These are phyloP conservation scores for Catagonus wagneri DNA, from an alignment of 2,113 vertebrate genomes.

Conservation along the genomic window DNA sequence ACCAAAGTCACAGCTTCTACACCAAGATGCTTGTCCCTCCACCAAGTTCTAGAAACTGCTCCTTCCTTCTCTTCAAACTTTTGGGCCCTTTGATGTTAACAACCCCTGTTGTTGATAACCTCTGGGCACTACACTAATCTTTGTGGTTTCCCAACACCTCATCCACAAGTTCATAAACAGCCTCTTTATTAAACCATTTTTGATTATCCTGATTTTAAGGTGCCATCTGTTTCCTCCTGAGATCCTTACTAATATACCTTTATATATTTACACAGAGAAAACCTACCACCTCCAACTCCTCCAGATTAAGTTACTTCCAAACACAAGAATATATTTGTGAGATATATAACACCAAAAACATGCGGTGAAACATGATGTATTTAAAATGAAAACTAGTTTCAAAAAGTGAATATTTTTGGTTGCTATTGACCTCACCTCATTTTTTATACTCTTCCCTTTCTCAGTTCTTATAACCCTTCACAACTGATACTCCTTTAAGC, in stretches of 20 bases:
- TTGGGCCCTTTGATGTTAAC: background rate
- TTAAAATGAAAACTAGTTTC: constrained; percentile 18
- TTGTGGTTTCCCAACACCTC: background rate
- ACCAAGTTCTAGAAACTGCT: background rate
- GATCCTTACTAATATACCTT: background rate
- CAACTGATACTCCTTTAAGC: background rate
- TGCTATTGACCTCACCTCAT: background rate
- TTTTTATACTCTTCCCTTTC: constrained; percentile 13
- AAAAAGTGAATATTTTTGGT: background rate
- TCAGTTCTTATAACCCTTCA: background rate
- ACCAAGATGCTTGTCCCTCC: background rate
- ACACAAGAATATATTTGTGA: constrained; percentile 25
- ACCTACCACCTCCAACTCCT: background rate
- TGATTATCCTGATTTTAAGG: background rate
- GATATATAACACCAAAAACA: background rate
- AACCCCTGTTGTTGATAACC: background rate
- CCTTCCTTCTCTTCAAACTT: background rate
- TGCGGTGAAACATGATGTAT: background rate
- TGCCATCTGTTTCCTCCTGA: constrained; percentile 8
- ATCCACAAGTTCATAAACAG: background rate
- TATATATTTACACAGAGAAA: background rate
- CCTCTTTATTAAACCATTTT: background rate
- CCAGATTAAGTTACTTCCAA: background rate
- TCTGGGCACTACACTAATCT: background rate
- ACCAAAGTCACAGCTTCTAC: background rate